Base-by-base conservation (phyloP, 2,113 vertebrate species). In the Thermophis baileyi region DNA sequence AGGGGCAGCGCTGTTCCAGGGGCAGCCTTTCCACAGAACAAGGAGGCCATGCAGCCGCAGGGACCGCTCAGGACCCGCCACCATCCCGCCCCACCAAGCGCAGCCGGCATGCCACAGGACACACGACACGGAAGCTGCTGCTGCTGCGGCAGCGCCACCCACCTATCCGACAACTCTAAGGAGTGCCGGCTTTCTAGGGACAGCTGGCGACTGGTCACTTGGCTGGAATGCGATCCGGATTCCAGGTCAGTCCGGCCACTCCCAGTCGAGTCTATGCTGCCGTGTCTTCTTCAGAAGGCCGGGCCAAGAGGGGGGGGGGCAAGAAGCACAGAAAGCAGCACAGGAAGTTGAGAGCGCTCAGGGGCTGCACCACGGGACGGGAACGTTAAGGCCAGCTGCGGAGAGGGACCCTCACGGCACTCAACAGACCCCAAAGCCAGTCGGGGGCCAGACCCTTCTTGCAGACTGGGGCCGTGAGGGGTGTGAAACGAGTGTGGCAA, bases 181-280 rank as follows among this genome's bases (percentile, higher is more conserved):
- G 97, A 97, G 93, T 88, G 91, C 94, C 94, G 95, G 95, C 96
- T 96, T 92, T 93, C 96, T 95, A 97, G 69, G 0, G 89, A 97
- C 94, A 95, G 94, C 95, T 96, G 96, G 95, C 94, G 35, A 93
- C 96, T 97, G 86, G 97, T 96, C 97, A 95, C 94, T 92, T 95
- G 96, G 94, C 96, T 97, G 95, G 96, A 95, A 93, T 96, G 95
- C 89, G 96, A 95, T 55, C 94, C 35, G 89, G 95, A 95, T 87
- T 95, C 96, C 92, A 94, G 90, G 94, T 97, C 96, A 94, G 89
- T 94, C 90, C 57, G 95, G 95, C 91, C 96, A 95, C 96, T 96
- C 94, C 94, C 92, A 89, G 90, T 92, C 69, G 94, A 97, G 93
- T 95, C 95, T 96, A 92, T 6, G 92, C 95, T 96, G 97, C 89